Conservation (phyloP, 2,113 vertebrate genomes). For the Psilopsiagon aurifrons region DNA sequence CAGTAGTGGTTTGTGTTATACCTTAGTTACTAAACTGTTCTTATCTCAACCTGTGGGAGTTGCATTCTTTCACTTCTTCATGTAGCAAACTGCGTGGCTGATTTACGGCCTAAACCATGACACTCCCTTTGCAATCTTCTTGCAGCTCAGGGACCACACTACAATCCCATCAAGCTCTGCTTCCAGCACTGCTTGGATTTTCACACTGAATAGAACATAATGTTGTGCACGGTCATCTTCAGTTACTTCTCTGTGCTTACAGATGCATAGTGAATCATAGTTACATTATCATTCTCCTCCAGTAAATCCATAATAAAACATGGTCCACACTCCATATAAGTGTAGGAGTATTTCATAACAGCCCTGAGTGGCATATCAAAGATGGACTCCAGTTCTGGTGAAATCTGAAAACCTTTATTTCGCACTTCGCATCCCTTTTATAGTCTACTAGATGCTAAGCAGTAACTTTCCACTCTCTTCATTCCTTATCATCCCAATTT, state of each 20-base stretch:
- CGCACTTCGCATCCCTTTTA: too few relatives aligned
- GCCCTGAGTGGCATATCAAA: background rate
- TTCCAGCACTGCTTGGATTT: background rate
- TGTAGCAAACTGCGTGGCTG: too few relatives aligned
- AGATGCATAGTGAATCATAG: background rate
- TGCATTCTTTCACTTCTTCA: too few relatives aligned
- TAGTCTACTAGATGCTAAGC: too few relatives aligned
- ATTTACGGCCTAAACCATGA: too few relatives aligned
- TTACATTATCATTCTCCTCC: background rate
- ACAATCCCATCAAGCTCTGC: background rate
- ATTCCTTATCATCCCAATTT: too few relatives aligned
- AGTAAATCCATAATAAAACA: background rate
- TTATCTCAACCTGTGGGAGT: too few relatives aligned
- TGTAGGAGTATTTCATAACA: background rate
- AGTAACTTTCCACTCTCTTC: too few relatives aligned
- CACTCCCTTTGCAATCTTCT: background rate
- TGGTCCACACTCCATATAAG: background rate
- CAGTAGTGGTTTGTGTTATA: too few relatives aligned
- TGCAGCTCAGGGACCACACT: background rate
- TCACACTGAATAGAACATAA: background rate
- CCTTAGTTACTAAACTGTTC: too few relatives aligned
- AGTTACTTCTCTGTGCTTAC: background rate
- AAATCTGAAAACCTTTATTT: too few relatives aligned
- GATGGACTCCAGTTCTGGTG: too few relatives aligned
- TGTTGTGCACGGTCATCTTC: accelerated